These are phyloP conservation scores for Eurytemora carolleeae DNA, from an alignment of 1,140 invertebrate species.

Conservation along the genomic window DNA sequence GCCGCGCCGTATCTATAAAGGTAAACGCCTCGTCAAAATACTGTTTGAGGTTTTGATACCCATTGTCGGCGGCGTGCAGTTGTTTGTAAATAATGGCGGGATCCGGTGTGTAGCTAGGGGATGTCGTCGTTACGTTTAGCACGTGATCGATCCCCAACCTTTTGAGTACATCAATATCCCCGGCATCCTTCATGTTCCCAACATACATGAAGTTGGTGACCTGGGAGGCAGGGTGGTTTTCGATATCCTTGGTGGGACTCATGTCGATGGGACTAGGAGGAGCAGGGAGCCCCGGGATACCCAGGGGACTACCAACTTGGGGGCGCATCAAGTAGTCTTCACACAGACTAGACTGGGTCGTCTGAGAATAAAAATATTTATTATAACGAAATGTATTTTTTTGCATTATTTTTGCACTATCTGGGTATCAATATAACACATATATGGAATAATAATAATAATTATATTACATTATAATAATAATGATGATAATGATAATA, in stretches of 20 bases:
- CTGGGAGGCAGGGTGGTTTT: slow-evolving; percentile 51
- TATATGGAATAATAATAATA: no score
- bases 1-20: slow-evolving; percentile 69
- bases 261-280: slow-evolving; percentile 17
- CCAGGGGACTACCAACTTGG: neutral
- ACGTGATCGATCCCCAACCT: slow-evolving; percentile 46
- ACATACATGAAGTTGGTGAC: slow-evolving; percentile 69
- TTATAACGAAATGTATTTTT: no score
- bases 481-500: no score
- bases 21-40: slow-evolving; percentile 76
- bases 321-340: slow-evolving; percentile 24
- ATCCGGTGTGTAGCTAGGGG: slow-evolving; percentile 45
- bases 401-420: no score
- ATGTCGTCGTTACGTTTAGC: slow-evolving; percentile 58
- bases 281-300: slow-evolving; percentile 5
- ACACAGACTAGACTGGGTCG: slow-evolving; percentile 39
- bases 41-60: slow-evolving; percentile 70
- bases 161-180: slow-evolving; percentile 43
- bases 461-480: no score
- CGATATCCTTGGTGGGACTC: slow-evolving; percentile 36
- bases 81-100: slow-evolving; percentile 53
- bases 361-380: neutral
- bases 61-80: slow-evolving; percentile 60
- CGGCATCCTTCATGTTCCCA: slow-evolving; percentile 63
- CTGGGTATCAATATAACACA: no score